These are phyloP conservation scores for Drosophila azteca DNA, from an alignment of 1,140 invertebrate species.

Conservation along the genomic window DNA sequence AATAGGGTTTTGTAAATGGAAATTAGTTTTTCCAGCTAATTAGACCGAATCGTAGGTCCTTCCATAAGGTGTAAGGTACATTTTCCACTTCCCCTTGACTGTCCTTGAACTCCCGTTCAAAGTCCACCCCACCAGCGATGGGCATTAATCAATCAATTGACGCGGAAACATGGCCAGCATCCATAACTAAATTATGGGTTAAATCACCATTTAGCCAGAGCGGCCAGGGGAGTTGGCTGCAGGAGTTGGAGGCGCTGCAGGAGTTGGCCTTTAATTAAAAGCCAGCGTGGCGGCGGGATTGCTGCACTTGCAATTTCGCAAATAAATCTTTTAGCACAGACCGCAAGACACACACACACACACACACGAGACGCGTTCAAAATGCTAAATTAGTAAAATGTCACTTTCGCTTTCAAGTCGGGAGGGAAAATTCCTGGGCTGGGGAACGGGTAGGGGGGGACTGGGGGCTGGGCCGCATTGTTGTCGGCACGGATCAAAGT, in stretches of 20 bases:
- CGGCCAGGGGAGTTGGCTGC: no score
- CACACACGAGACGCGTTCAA: constrained; percentile 67
- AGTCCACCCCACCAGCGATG: not conserved
- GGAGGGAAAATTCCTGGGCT: constrained; percentile 24
- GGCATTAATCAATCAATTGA: constrained; percentile 48
- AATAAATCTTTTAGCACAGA: constrained; percentile 70
- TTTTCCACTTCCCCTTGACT: not conserved
- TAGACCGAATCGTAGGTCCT: not conserved
- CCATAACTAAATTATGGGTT: constrained; percentile 26
- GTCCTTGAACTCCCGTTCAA: constrained; percentile 11
- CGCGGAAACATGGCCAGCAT: constrained; percentile 13
- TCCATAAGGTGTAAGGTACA: not conserved
- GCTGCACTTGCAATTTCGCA: constrained; percentile 40
- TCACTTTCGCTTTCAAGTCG: constrained; percentile 79
- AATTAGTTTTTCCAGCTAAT: constrained; percentile 26
- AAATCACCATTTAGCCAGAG: constrained; percentile 5
- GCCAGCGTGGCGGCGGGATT: not conserved
- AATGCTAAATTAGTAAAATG: constrained; percentile 82
- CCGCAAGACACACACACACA: constrained; percentile 48
- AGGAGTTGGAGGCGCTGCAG: not conserved
- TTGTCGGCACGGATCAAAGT: constrained; percentile 68
- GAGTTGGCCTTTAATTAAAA: constrained; percentile 65
- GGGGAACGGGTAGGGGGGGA: not conserved
- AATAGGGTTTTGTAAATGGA: not conserved
- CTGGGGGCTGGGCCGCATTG: constrained; percentile 29